Evolutionary conservation across 2,888 invertebrate species (phyloP).

Genomic region (Erpobdella octoculata): DNA sequence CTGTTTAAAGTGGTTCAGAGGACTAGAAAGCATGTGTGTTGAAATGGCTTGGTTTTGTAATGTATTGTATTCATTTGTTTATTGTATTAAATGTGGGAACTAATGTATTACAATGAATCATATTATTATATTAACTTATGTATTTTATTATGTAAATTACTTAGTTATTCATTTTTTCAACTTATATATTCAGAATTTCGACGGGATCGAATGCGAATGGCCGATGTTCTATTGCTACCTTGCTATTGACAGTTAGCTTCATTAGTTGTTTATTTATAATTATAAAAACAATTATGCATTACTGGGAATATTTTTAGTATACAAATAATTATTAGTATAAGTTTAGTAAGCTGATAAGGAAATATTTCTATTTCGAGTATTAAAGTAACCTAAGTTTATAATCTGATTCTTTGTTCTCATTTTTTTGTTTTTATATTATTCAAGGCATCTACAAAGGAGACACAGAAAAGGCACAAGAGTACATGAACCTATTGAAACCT

Average conservation of each 20-base stretch:
- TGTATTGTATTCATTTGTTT: not conserved
- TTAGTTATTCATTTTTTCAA: not conserved
- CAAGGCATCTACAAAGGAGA: constrained; percentile 56
- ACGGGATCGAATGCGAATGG: constrained; percentile 94
- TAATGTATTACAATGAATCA: too few species aligned
- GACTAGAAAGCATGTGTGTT: not conserved
- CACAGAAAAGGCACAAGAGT: constrained; percentile 83
- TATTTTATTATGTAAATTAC: not conserved
- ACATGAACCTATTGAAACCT: constrained; percentile 73
- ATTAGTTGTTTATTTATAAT: not conserved
- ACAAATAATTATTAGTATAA: not conserved
- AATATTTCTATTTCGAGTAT: not conserved
- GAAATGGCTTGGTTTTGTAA: not conserved
- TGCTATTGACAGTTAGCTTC: constrained; percentile 75
- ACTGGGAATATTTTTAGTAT: not conserved
- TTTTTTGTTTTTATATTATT: constrained; percentile 15
- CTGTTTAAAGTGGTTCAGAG: too few species aligned
- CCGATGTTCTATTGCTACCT: constrained; percentile 89
- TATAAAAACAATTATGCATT: not conserved
- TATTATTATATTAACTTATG: not conserved
- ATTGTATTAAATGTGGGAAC: too few species aligned
- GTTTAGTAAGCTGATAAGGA: not conserved
- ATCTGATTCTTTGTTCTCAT: not conserved
- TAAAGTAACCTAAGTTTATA: not conserved
- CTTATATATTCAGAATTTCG: constrained; percentile 65